Conservation (phyloP, 2,888 invertebrate genomes). For the Eudasyphora cyanicolor region DNA sequence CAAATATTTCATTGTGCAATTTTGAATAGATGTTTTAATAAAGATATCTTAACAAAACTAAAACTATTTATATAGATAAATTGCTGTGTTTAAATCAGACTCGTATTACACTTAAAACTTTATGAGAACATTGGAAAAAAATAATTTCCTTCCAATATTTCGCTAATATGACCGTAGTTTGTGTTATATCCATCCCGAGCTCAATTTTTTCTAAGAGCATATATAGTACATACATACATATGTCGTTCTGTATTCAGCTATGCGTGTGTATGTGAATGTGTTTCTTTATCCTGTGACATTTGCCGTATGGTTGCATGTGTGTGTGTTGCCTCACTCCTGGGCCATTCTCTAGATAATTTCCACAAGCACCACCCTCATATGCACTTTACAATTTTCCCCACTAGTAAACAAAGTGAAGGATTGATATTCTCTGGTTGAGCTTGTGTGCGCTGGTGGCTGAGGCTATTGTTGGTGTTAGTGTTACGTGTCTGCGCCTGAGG, state of each 20-base stretch:
- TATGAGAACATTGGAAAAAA: too few species aligned
- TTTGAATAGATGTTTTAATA: too few species aligned
- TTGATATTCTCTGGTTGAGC: neutral
- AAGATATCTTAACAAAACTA: too few species aligned
- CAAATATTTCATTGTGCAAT: too few species aligned
- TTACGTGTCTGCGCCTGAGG: too few species aligned
- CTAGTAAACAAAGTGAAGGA: neutral
- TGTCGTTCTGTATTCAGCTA: neutral
- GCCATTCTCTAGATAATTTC: conserved; percentile 10
- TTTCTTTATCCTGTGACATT: conserved; percentile 2
- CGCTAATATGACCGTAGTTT: too few species aligned
- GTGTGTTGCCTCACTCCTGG: neutral
- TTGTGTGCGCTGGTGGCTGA: neutral
- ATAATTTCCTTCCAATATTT: too few species aligned
- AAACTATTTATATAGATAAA: too few species aligned
- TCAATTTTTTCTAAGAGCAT: neutral
- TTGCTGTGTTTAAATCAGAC: too few species aligned
- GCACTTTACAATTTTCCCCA: too few species aligned
- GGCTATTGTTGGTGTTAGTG: neutral
- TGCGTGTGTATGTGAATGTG: neutral
- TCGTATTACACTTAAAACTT: too few species aligned
- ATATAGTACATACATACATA: neutral
- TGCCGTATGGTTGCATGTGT: neutral
- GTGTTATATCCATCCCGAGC: too few species aligned
- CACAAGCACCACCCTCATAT: conserved; percentile 26